Base-by-base conservation (phyloP, 2,888 invertebrate species). In the Pharmacophagus antenor region DNA sequence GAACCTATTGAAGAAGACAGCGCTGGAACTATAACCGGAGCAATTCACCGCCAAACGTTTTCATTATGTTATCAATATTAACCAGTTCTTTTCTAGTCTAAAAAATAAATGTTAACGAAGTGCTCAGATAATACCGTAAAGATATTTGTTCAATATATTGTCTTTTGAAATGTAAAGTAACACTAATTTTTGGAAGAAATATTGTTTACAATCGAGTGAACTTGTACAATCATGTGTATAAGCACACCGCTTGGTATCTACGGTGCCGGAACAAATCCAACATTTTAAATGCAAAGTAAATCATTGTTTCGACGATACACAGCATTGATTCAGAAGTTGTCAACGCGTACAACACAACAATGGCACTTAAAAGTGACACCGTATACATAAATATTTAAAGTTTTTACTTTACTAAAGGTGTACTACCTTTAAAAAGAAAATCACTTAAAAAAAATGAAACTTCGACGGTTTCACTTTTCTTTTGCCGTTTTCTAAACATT, bases 301-400 rank as follows among this genome's bases (percentile, higher is more conserved):
- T 10, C 56, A 44, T 27, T 50, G 25, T 37, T 37, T 41, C 27
- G 17, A 52, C 18, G 46, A 21, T 46, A 23, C 18, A 31, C 46
- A 22, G 31, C 47, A 48, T 58, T 46, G 44, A 51, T 31, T 22
- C 31, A 2, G 21, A 31, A 50, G 44, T 31, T 27, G 48, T 59
- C 44, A 54, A 41, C 10, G 49, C 42, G 44, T 49, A 54, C 7
- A 6, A 22, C 15, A 22, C 7, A 48, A 59, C 50, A 55, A 55
- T 55, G 44, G 44, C 20, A 21, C 47, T 21, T 53, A 53, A 53
- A 58, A 54, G 49, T 42, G 53, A 42, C 58, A 37, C n/a, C 23
- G 23, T 58, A 48, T 53, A 53, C 58, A 53, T 58, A 47, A 58
- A 52, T 58, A 41, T 59, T 49, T 17, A 15, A 31, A 49, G n/a